A percentile compares a stretch with the other conserved stretches of the same genome.
Evolutionary conservation across 2,888 invertebrate species (phyloP).

Genomic region (Stegophylla sp.): DNA sequence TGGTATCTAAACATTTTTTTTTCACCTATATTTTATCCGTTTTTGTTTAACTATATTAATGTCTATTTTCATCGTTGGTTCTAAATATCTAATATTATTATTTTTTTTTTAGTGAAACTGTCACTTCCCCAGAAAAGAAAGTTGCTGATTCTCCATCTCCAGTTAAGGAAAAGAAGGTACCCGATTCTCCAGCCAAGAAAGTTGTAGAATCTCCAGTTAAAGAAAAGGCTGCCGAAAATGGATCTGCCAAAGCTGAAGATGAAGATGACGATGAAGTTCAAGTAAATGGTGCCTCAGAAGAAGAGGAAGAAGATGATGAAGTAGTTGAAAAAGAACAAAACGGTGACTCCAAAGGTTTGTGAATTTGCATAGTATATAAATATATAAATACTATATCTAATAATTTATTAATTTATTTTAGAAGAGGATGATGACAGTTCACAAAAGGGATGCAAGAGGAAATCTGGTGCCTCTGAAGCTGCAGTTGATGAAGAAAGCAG

Average conservation of each 20-base stretch:
- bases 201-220: conserved; percentile 37
- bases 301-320: conserved; percentile 38
- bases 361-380: not conserved
- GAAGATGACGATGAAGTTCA: conserved; percentile 42
- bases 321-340: conserved; percentile 48
- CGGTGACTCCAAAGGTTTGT: conserved; percentile 46
- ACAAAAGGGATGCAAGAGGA: conserved; percentile 49
- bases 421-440: conserved; percentile 47
- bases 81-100: not conserved
- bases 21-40: not conserved
- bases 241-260: conserved; percentile 38
- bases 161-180: conserved; percentile 45
- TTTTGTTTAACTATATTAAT: not conserved
- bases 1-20: not conserved
- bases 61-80: not conserved
- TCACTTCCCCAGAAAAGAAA: conserved; percentile 50
- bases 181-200: conserved; percentile 42
- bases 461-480: conserved; percentile 49
- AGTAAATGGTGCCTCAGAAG: conserved; percentile 45
- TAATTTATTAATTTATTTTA: conserved; percentile 1
- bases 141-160: conserved; percentile 50
- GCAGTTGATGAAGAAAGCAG: conserved; percentile 37
- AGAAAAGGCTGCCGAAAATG: conserved; percentile 53
- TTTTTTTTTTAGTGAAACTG: conserved; percentile 36
- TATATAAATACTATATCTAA: no score